Evolutionary conservation across 2,113 vertebrate genomes (phyloP).

Genomic region (Polypterus senegalus): DNA sequence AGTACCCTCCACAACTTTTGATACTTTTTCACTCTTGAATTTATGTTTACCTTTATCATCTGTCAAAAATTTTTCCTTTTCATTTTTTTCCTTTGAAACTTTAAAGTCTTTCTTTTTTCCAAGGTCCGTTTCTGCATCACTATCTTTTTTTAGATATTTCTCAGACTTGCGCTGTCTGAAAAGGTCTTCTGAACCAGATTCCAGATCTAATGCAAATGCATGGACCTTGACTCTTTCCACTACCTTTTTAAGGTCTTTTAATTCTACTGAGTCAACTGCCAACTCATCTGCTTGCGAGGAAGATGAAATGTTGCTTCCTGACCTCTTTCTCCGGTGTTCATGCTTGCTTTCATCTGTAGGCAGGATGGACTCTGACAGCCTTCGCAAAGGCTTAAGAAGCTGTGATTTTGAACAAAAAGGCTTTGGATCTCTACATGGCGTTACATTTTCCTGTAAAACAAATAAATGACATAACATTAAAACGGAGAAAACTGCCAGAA

Average conservation of each 20-base stretch:
- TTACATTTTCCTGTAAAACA: slow-evolving; percentile 42
- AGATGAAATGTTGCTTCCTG: slow-evolving; percentile 29
- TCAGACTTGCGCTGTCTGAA: slow-evolving; percentile 74
- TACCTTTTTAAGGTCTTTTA: slow-evolving; percentile 53
- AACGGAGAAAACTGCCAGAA: not conserved
- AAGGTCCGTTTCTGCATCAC: slow-evolving; percentile 38
- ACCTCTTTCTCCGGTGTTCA: slow-evolving; percentile 54
- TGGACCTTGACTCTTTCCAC: slow-evolving; percentile 52
- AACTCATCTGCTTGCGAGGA: slow-evolving; percentile 46
- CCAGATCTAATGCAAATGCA: slow-evolving; percentile 57
- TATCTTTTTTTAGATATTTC: slow-evolving; percentile 61
- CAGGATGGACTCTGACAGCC: slow-evolving; percentile 51
- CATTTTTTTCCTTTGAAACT: slow-evolving; percentile 61
- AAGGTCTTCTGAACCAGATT: slow-evolving; percentile 57
- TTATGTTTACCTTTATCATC: slow-evolving; percentile 73
- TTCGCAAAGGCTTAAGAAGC: slow-evolving; percentile 48
- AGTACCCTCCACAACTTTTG: slow-evolving; percentile 39
- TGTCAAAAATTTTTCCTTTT: slow-evolving; percentile 58
- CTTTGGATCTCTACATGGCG: slow-evolving; percentile 42
- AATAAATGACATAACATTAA: slow-evolving; percentile 13
- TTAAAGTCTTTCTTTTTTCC: slow-evolving; percentile 48
- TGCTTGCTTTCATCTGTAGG: slow-evolving; percentile 55
- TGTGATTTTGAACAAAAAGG: slow-evolving; percentile 42
- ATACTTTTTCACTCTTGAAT: slow-evolving; percentile 52
- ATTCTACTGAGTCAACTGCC: slow-evolving; percentile 37